Evolutionary conservation across 2,888 invertebrate genomes (phyloP), one percentile per base, ranked within the genome.

Genomic region (Eretmocerus hayati): DNA sequence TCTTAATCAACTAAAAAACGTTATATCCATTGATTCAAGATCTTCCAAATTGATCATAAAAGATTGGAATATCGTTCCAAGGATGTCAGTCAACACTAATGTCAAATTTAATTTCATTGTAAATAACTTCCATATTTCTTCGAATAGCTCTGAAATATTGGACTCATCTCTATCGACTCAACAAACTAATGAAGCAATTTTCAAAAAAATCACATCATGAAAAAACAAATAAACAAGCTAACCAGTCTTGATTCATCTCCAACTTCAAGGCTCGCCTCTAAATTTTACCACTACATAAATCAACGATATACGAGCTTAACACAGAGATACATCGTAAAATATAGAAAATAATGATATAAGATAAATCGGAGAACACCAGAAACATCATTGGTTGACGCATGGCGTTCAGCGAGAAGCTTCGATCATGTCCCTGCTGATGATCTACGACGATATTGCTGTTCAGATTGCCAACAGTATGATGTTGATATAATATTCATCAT

Each of bases 331-430:
- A 48, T 22, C 45, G 46, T 50, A 42, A 53, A 50, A 39, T 50
- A 48, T 50, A 49, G 42, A 39, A 46, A 31, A 47, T 4, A 38
- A 38, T 26, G 26, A 46, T 3, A 32, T n/a, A 42, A 20, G 11
- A 20, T 32, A 47, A 36, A 53, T 49, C 46, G 54, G 56, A 26
- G 49, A 55, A 46, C 53, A 48, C 21, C 42, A 46, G 46, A 55
- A 36, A 21, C 52, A 53, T 45, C 18, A 20, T 56, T 50, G 43
- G 55, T 50, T 33, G 47, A 37, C 53, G 46, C 48, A 50, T 21
- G 41, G 40, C 33, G 47, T 54, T 46, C 40, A 49, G 48, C 41
- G 54, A 42, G 45, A 54, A 45, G 31, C 48, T 53, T 9, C 48
- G 44, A 37, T 47, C 30, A 4, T 46, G 49, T 15, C 41, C 47